Percentiles rank a stretch among this genome's conserved stretches.
These are phyloP conservation scores for Chaetorhynchus papuensis DNA, from an alignment of 2,113 vertebrate genomes.

Conservation along the genomic window DNA sequence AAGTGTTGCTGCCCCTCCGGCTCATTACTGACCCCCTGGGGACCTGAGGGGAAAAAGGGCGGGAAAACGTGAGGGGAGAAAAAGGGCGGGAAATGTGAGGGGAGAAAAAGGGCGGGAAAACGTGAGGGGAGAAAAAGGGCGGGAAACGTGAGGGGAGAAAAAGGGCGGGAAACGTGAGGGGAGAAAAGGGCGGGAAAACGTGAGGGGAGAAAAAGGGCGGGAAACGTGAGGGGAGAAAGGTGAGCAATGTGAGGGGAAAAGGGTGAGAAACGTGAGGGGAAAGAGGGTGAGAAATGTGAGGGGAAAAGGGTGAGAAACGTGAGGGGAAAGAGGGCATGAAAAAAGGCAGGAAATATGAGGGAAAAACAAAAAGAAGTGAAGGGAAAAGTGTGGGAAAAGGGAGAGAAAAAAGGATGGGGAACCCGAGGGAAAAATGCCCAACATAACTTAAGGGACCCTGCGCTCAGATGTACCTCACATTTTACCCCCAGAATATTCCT, in stretches of 20 bases:
- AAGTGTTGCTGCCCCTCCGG: not conserved
- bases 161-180: not conserved
- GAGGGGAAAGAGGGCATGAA: not conserved
- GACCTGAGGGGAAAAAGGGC: too few species aligned
- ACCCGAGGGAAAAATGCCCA: not conserved
- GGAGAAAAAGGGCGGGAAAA: not conserved
- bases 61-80: not conserved
- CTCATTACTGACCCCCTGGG: not conserved
- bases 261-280: not conserved
- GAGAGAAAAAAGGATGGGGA: not conserved
- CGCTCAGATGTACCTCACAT: not conserved
- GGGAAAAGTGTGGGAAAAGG: not conserved
- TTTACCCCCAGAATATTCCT: not conserved
- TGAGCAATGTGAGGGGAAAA: not conserved
- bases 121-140: not conserved
- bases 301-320: not conserved
- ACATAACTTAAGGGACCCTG: rapidly evolving
- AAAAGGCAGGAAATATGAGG: not conserved
- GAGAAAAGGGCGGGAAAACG: not conserved
- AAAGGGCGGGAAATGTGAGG: not conserved
- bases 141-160: not conserved
- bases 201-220: not conserved
- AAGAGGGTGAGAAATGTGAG: not conserved
- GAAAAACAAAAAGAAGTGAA: not conserved
- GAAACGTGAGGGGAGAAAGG: not conserved